Percentiles rank a stretch among this genome's conserved stretches.
Conservation (phyloP, 2,888 invertebrate genomes). For the Andricus quercusramuli region DNA sequence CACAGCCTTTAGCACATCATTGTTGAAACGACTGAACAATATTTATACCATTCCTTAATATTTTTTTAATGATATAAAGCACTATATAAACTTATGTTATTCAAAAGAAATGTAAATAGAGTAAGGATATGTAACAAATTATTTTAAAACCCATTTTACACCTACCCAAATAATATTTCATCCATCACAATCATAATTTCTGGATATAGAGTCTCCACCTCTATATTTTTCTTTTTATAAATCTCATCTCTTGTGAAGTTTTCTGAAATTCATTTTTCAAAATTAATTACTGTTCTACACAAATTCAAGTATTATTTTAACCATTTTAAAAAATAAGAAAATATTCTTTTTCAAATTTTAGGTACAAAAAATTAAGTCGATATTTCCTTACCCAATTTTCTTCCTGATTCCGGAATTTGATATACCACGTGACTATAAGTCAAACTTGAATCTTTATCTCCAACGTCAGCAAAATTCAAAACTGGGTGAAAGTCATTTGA, state of each 20-base stretch:
- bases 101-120: background rate
- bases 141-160: background rate
- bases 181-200: constrained; percentile 34
- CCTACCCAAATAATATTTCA: constrained; percentile 25
- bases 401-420: background rate
- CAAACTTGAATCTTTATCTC: background rate
- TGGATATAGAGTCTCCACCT: constrained; percentile 24
- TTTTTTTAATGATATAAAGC: background rate
- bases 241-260: background rate
- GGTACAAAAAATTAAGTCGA: background rate
- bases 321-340: too few species aligned
- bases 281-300: too few species aligned
- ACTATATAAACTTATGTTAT: background rate
- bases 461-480: background rate
- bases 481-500: background rate
- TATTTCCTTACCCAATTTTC: background rate
- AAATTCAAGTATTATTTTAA: too few species aligned
- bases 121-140: background rate
- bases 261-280: background rate
- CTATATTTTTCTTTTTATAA: background rate
- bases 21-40: constrained; percentile 5
- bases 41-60: background rate
- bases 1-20: constrained; percentile 17
- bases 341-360: background rate
- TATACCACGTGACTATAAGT: constrained; percentile 17